A percentile compares a stretch with the other conserved stretches of the same genome.
phyloP scores from a whole-genome alignment of 2,888 invertebrate species.

The Holacanthella duospinosa region DNA sequence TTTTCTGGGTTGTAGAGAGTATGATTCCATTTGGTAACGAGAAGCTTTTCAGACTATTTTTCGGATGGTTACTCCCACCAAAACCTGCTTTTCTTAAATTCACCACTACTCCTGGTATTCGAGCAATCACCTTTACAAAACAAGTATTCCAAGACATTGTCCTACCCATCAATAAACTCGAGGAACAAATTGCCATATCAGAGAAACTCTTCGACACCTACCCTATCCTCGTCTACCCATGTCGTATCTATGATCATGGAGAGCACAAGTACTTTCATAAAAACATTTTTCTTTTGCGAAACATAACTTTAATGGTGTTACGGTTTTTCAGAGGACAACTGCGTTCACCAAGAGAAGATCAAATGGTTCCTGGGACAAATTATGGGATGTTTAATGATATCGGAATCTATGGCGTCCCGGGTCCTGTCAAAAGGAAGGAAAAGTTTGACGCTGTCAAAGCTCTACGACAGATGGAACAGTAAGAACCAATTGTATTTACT shows the following conservation, averaged over 20 bases:
- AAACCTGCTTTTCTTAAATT: constrained; percentile 63
- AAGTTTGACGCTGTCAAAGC: constrained; percentile 54
- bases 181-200: constrained; percentile 52
- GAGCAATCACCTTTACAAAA: constrained; percentile 58
- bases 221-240: constrained; percentile 59
- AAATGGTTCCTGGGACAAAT: constrained; percentile 53
- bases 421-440: constrained; percentile 51
- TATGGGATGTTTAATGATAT: constrained; percentile 62
- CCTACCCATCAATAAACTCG: constrained; percentile 53
- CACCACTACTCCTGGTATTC: constrained; percentile 56
- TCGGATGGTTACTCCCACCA: constrained; percentile 59
- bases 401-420: constrained; percentile 59
- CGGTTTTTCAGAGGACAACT: constrained; percentile 47
- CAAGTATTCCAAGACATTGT: constrained; percentile 64
- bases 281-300: neutral
- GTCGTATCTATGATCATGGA: constrained; percentile 55
- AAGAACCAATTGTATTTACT: constrained; percentile 10
- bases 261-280: constrained; percentile 40
- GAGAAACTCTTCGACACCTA: constrained; percentile 55
- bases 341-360: constrained; percentile 48
- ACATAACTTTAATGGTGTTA: neutral
- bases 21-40: constrained; percentile 62
- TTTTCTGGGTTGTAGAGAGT: constrained; percentile 62
- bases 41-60: constrained; percentile 50
- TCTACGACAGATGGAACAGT: constrained; percentile 58